phyloP scores from a whole-genome alignment of 2,113 vertebrate genomes.

The Clarias gariepinus region DNA sequence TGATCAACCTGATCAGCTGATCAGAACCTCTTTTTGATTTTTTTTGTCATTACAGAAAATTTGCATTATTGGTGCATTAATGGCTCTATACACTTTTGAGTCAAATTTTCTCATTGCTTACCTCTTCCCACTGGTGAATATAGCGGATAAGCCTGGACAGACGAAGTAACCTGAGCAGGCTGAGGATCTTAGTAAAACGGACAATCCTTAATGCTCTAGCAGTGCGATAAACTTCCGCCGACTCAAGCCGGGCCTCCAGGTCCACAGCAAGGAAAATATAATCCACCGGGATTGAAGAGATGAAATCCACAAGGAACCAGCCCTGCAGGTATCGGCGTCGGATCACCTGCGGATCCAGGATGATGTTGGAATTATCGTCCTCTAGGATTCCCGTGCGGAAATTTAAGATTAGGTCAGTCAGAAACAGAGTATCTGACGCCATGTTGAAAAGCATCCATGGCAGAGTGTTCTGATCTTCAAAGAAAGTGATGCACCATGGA shows the following conservation, averaged over 20 bases:
- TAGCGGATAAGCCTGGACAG: slow-evolving; percentile 78
- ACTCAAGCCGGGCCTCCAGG: slow-evolving; percentile 64
- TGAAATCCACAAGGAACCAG: slow-evolving; percentile 76
- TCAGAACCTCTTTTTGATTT: no score
- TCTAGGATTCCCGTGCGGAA: slow-evolving; percentile 74
- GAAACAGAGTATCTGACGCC: slow-evolving; percentile 75
- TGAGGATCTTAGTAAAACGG: slow-evolving; percentile 80
- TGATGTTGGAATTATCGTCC: slow-evolving; percentile 70
- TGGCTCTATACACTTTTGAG: background rate
- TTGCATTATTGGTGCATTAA: background rate
- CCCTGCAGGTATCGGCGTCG: slow-evolving; percentile 68
- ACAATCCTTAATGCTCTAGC: slow-evolving; percentile 75
- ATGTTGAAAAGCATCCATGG: slow-evolving; percentile 78
- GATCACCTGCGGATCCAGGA: slow-evolving; percentile 73
- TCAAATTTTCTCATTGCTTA: slow-evolving; percentile 48
- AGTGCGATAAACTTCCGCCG: slow-evolving; percentile 74
- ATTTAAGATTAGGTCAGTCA: slow-evolving; percentile 74
- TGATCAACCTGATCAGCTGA: no score
- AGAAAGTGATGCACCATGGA: slow-evolving; percentile 79
- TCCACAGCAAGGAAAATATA: slow-evolving; percentile 76
- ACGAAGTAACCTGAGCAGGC: slow-evolving; percentile 72
- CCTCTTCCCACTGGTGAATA: slow-evolving; percentile 80
- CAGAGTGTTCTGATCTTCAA: slow-evolving; percentile 74
- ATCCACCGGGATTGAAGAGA: slow-evolving; percentile 78
- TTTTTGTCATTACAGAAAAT: no score